Base-by-base conservation (phyloP, 2,113 vertebrate genomes). In the Prinia subflava region DNA sequence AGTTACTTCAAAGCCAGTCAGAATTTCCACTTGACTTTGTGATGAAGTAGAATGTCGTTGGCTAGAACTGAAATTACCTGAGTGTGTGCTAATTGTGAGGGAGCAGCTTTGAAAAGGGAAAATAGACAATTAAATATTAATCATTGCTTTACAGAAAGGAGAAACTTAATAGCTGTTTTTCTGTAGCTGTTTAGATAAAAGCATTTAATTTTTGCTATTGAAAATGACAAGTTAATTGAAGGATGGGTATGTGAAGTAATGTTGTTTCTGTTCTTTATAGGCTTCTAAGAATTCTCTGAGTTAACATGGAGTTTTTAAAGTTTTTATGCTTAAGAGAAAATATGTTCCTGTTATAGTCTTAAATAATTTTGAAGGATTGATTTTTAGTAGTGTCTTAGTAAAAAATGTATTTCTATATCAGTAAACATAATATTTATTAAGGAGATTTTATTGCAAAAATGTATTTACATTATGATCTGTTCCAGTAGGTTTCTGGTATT, bases 91-190 rank as follows among this genome's bases (percentile, higher is more conserved):
- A 85, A 82, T 77, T 91, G 62, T 55, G 68, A 56, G 80, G 76
- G 75, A 86, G 37, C 37, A 39, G 77, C 81, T 85, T 68, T 84
- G 63, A 78, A 52, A 84, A 87, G 89, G 92, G 76, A 75, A 92
- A 96, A 92, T 20, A 85, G 80, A 65, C 83, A 83, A 73, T 93
- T 91, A 94, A 87, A 81, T 89, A 88, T 53, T 94, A 86, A 84
- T 84, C 10, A 7, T 67, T 39, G 3, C 50, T 86, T 85, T 91
- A 82, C 7, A 7, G 70, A 76, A 90, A 69, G 83, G 74, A 84
- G 81, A 75, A 74, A 92, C 71, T 63, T 77, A 86, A 93, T 87
- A 83, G 71, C 42, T 80, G 3, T 20, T 79, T 47, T 89, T 69
- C 87, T 62, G 46, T 90, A 68, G 55, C 60, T 87, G 47, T 94